Conservation (phyloP, 2,113 vertebrate species). For the Mormyrus lacerda region DNA sequence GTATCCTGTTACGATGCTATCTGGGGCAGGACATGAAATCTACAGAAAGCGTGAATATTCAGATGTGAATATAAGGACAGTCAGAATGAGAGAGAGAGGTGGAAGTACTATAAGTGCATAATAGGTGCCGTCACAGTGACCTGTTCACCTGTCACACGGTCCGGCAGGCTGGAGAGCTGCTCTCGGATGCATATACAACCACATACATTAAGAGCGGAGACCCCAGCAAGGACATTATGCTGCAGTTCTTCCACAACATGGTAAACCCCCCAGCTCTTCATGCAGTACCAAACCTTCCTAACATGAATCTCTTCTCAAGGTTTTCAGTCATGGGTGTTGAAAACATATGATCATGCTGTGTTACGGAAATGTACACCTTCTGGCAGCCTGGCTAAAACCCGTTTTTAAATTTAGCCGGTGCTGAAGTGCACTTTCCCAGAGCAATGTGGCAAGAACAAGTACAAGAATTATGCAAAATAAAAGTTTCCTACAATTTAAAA, state of each 20-base stretch:
- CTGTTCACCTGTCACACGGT: neutral
- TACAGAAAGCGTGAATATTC: neutral
- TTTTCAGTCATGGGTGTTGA: neutral
- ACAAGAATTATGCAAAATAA: neutral
- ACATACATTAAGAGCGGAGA: slow-evolving; percentile 11
- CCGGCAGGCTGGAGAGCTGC: slow-evolving; percentile 12
- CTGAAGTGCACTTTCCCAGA: neutral
- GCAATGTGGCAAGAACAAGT: neutral
- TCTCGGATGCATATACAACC: neutral
- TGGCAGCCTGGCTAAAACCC: neutral
- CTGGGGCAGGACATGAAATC: neutral
- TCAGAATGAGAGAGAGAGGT: neutral
- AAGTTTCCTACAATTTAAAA: neutral
- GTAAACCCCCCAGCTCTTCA: neutral
- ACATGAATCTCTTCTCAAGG: neutral
- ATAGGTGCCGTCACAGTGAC: neutral
- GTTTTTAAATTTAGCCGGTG: neutral
- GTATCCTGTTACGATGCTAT: neutral
- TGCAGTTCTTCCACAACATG: slow-evolving; percentile 20
- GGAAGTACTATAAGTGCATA: neutral
- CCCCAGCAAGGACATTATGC: slow-evolving; percentile 4
- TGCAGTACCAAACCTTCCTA: neutral
- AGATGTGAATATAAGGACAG: neutral
- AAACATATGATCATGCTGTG: neutral
- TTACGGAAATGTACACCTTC: neutral